These are phyloP conservation scores for Penaeus indicus DNA, from an alignment of 1,140 invertebrate genomes.

Conservation along the genomic window DNA sequence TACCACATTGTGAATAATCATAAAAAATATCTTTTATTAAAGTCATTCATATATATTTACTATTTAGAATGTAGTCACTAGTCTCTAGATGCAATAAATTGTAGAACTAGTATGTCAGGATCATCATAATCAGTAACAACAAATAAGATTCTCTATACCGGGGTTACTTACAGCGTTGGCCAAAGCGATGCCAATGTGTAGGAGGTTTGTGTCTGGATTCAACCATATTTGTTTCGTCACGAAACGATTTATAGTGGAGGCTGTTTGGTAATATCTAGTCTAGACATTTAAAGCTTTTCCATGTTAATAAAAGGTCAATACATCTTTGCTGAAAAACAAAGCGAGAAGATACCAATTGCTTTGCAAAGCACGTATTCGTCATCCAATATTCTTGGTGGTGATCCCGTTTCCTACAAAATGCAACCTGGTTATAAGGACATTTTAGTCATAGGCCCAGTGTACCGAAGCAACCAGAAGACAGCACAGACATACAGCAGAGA, in stretches of 20 bases:
- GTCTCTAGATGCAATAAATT: too few species aligned
- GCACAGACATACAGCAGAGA: constrained; percentile 2
- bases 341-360: too few species aligned
- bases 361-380: too few species aligned
- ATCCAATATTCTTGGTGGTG: too few species aligned
- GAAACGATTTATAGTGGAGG: constrained; percentile 26
- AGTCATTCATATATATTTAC: too few species aligned
- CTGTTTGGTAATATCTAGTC: not conserved
- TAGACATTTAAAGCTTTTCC: not conserved
- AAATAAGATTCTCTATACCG: constrained; percentile 28
- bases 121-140: not conserved
- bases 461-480: constrained; percentile 7
- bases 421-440: not conserved
- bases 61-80: too few species aligned
- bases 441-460: constrained; percentile 10
- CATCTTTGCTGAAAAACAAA: too few species aligned
- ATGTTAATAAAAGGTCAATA: too few species aligned
- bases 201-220: constrained; percentile 32
- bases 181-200: constrained; percentile 34
- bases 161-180: constrained; percentile 31
- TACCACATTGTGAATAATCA: too few species aligned
- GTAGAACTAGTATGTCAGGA: not conserved
- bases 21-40: too few species aligned
- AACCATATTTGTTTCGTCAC: constrained; percentile 42
- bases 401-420: too few species aligned